Evolutionary conservation across 2,113 vertebrate genomes (phyloP), one percentile per base, ranked within the genome.

Genomic region (Gnathochromis pfefferi): DNA sequence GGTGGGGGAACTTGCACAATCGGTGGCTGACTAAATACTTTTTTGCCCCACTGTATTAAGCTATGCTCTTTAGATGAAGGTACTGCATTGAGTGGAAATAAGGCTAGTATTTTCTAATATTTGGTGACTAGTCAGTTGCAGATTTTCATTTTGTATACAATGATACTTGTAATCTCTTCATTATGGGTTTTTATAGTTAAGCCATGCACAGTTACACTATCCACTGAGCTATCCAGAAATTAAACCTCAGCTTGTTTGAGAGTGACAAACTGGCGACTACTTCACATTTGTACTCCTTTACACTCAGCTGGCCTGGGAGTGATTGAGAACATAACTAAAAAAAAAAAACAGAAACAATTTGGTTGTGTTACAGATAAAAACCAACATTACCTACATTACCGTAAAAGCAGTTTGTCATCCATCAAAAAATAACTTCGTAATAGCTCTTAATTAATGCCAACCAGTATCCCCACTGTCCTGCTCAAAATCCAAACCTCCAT

Each of bases 401-500:
- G 4, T 8, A 78, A 12, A 19, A 6, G 23, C 21, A 78, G 16
- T 31, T n/a, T 49, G 45, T 31, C 10, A 78, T 78, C 17, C 17
- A 5, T 51, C 16, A 33, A 51, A 51, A 45, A 33, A 49, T 14
- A 78, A 19, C 70, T 49, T 78, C 31, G 45, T 33, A 51, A 31
- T 13, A 31, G 42, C 70, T 7, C 21, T 28, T 7, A 28, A 75
- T 5, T 75, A 45, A 75, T 28, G 23, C 28, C 70, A 75, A 28
- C 16, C 14, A 28, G 2, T 28, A 49, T 78, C 16, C 5, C 9
- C 70, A 31, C 70, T 26, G 23, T 78, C 73, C 73, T 6, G 45
- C 17, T 51, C 45, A 49, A 28, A 73, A 88, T 60, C 86, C 93
- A 88, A 87, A 90, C 88, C 89, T 91, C 82, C 13, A 53, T 54